phyloP scores from a whole-genome alignment of 2,797 vertebrate species.

The Mycteria americana region DNA sequence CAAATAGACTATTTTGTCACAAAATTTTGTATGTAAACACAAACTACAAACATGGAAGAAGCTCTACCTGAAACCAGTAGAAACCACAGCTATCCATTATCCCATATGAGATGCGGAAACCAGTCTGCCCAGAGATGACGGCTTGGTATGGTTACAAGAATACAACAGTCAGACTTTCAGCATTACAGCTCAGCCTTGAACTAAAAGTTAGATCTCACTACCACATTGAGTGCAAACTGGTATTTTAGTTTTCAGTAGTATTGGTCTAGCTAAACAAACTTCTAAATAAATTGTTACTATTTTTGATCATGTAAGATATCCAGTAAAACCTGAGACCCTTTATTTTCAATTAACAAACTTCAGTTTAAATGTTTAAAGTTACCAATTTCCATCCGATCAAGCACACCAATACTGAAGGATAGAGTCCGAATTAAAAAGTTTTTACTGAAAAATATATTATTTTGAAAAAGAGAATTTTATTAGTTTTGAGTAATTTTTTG shows the following conservation, averaged over 20 bases:
- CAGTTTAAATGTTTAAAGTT: not conserved
- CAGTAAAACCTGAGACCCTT: not conserved
- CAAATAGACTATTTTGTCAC: not conserved
- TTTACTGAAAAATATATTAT: not conserved
- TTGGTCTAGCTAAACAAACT: not conserved
- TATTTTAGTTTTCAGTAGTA: not conserved
- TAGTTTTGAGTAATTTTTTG: not conserved
- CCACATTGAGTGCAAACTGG: not conserved
- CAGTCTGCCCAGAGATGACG: not conserved
- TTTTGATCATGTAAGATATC: not conserved
- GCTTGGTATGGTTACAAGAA: not conserved
- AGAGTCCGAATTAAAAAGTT: not conserved
- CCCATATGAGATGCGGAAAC: not conserved
- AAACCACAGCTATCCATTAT: not conserved
- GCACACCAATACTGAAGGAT: not conserved
- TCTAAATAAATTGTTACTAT: not conserved
- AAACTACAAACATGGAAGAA: not conserved
- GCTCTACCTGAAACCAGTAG: not conserved
- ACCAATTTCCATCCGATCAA: not conserved
- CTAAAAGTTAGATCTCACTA: not conserved
- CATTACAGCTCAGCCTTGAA: not conserved
- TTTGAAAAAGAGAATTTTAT: not conserved
- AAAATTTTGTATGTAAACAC: not conserved
- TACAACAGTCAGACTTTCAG: not conserved
- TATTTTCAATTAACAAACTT: not conserved